Percentiles rank a stretch among this genome's conserved stretches.
Conservation (phyloP, 1,140 invertebrate species). For the Drosophila bocqueti region DNA sequence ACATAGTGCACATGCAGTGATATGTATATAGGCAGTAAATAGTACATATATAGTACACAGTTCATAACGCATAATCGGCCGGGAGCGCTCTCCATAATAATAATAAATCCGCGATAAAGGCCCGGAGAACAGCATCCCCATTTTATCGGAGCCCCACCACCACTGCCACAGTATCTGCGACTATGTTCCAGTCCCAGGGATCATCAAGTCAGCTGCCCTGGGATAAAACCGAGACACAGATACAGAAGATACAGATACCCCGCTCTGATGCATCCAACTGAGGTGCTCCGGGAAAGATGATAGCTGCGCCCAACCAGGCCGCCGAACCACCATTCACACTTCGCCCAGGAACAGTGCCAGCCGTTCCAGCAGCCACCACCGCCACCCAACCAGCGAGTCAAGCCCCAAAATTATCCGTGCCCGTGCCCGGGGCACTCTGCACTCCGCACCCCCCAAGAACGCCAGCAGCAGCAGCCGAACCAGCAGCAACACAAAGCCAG, state of each 20-base stretch:
- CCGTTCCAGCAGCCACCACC: constrained; percentile 42
- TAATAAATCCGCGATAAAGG: constrained; percentile 36
- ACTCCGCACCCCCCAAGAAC: not conserved
- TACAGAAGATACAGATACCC: constrained; percentile 12
- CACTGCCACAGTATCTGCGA: constrained; percentile 37
- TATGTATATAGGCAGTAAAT: constrained; percentile 26
- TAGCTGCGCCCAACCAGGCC: constrained; percentile 58
- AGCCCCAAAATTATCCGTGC: constrained; percentile 38
- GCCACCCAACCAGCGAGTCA: constrained; percentile 22
- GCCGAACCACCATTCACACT: constrained; percentile 35
- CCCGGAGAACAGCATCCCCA: constrained; percentile 12
- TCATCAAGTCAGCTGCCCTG: constrained; percentile 27
- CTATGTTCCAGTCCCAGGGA: constrained; percentile 32
- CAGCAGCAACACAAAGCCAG: constrained; percentile 39
- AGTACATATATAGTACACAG: constrained; percentile 9
- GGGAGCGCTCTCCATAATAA: constrained; percentile 21
- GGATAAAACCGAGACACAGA: constrained; percentile 25
- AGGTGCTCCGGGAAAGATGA: constrained; percentile 46
- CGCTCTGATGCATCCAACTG: constrained; percentile 17
- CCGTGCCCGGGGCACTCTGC: constrained; percentile 13
- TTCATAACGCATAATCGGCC: constrained; percentile 14
- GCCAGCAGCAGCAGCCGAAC: constrained; percentile 5
- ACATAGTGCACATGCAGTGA: constrained; percentile 18
- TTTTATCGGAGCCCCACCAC: constrained; percentile 24
- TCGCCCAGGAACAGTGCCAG: constrained; percentile 34